Percentiles rank a stretch among this genome's conserved stretches.
These are phyloP conservation scores for Pterois miles DNA, from an alignment of 2,797 vertebrate species.

Conservation along the genomic window DNA sequence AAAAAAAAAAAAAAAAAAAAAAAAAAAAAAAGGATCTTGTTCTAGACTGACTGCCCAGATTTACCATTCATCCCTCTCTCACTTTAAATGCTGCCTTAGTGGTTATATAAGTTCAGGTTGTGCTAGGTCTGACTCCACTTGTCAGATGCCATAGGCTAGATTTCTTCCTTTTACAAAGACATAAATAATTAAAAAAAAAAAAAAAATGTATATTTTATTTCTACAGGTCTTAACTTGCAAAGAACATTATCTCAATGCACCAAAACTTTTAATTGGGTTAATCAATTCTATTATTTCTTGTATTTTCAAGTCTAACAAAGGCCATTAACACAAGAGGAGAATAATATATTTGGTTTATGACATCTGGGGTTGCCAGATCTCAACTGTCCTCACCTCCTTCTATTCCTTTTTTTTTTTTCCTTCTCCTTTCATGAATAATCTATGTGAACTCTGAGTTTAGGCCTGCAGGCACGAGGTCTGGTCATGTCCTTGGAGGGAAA, in stretches of 20 bases:
- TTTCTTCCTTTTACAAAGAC: neutral
- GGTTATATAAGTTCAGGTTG: neutral
- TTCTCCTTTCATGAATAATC: slow-evolving; percentile 56
- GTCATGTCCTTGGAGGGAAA: slow-evolving; percentile 48
- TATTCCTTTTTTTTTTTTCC: neutral
- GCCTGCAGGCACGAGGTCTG: slow-evolving; percentile 40
- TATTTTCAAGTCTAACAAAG: neutral
- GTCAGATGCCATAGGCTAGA: neutral
- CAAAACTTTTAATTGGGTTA: neutral
- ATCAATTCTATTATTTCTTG: neutral
- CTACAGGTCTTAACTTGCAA: neutral
- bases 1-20: too few relatives aligned
- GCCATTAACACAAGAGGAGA: neutral
- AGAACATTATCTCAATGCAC: neutral
- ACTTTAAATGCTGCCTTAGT: neutral
- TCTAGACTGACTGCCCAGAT: neutral
- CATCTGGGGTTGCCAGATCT: slow-evolving; percentile 13
- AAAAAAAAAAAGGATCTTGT: too few relatives aligned
- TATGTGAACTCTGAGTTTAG: slow-evolving; percentile 46
- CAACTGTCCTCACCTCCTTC: slow-evolving; percentile 25
- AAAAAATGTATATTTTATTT: neutral
- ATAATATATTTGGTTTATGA: slow-evolving; percentile 15
- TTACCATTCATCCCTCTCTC: neutral
- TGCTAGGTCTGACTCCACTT: neutral
- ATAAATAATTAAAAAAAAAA: too few relatives aligned